A percentile compares a stretch with the other conserved stretches of the same genome.
phyloP scores from a whole-genome alignment of 2,888 invertebrate genomes.

The Eretmocerus hayati region DNA sequence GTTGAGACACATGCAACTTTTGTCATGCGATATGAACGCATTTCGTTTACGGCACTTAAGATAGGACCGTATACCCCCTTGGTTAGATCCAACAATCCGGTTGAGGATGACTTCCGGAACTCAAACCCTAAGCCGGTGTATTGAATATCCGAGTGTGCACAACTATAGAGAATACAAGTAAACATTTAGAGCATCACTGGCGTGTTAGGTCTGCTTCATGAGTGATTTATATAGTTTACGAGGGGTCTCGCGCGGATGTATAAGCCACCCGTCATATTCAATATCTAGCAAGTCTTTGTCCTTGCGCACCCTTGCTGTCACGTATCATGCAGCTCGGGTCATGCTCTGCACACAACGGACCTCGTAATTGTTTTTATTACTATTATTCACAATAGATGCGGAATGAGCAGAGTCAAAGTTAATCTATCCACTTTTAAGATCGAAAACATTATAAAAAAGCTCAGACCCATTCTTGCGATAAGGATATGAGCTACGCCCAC shows the following conservation, averaged over 20 bases:
- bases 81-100: constrained; percentile 26
- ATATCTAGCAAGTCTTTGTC: constrained; percentile 14
- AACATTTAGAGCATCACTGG: neutral
- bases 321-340: neutral
- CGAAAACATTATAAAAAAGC: no score
- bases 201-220: constrained; percentile 1
- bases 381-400: no score
- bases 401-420: no score
- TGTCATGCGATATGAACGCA: no score
- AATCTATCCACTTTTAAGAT: no score
- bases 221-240: constrained; percentile 28
- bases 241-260: neutral
- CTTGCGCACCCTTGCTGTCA: neutral
- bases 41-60: no score
- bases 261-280: constrained; percentile 12
- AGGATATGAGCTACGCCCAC: no score
- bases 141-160: constrained; percentile 21
- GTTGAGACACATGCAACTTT: no score
- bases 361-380: constrained; percentile 19
- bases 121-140: constrained; percentile 23
- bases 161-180: constrained; percentile 8
- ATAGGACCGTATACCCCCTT: no score
- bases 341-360: neutral
- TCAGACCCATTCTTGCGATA: no score
- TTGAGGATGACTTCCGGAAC: constrained; percentile 34